Conservation (phyloP, 2,113 vertebrate species). For the Hipposideros armiger region DNA sequence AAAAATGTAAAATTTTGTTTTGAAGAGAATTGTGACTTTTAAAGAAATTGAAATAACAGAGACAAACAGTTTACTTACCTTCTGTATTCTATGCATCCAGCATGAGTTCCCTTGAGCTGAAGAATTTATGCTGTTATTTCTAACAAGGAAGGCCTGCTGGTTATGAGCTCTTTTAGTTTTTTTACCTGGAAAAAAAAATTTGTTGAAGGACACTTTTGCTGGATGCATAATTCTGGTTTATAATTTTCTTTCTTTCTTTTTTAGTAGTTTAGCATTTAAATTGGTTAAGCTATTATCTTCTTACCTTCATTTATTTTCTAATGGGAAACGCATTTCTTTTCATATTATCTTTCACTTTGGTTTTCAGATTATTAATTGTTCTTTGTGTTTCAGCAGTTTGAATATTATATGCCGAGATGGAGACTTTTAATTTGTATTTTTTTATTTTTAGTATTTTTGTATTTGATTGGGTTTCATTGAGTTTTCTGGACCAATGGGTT, state of each 20-base stretch:
- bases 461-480: neutral
- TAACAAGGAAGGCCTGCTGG: neutral
- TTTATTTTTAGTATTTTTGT: neutral
- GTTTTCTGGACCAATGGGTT: neutral
- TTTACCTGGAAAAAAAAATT: neutral
- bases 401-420: neutral
- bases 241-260: neutral
- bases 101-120: neutral
- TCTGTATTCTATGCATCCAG: neutral
- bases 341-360: neutral
- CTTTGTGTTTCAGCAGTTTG: neutral
- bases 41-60: neutral
- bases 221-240: neutral
- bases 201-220: neutral
- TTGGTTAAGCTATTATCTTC: neutral
- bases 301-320: neutral
- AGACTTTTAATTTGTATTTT: neutral
- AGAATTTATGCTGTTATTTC: rapidly evolving
- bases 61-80: neutral
- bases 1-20: neutral
- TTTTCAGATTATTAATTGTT: neutral
- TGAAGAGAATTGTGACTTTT: neutral
- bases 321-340: neutral
- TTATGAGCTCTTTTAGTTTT: neutral
- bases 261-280: neutral